Percentiles rank a stretch among this genome's conserved stretches.
phyloP scores from a whole-genome alignment of 64 coral and sea anemone genomes.

The Pocillopora verrucosa region DNA sequence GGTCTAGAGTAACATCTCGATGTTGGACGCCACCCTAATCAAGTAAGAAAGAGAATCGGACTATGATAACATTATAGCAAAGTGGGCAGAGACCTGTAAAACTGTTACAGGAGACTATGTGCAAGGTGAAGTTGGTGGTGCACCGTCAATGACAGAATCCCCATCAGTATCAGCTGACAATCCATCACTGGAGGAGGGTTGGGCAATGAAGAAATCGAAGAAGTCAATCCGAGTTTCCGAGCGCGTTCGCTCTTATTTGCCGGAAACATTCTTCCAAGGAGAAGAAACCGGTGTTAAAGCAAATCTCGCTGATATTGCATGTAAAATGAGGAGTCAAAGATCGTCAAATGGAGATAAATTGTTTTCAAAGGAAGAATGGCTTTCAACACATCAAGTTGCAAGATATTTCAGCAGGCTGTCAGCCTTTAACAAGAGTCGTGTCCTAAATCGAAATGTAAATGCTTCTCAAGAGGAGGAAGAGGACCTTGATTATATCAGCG shows the following conservation, averaged over 20 bases:
- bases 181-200: background rate
- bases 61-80: background rate
- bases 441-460: background rate
- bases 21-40: background rate
- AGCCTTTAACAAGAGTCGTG: background rate
- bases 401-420: constrained; percentile 19
- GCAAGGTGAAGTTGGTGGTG: background rate
- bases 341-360: background rate
- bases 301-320: constrained; percentile 12
- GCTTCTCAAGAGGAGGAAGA: constrained; percentile 8
- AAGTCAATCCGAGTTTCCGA: background rate
- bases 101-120: background rate
- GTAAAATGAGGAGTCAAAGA: constrained; percentile 10
- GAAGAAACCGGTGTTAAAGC: constrained; percentile 25
- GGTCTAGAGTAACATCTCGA: background rate
- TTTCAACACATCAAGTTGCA: constrained; percentile 25
- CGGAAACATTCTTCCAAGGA: constrained; percentile 26
- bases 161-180: background rate
- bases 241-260: background rate
- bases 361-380: constrained; percentile 15
- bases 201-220: constrained; percentile 17
- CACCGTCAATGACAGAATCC: background rate
- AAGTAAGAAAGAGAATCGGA: constrained; percentile 1
- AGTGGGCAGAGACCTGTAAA: constrained; percentile 8
- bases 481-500: constrained; percentile 2